Percentiles rank a stretch among this genome's conserved stretches.
phyloP scores from a whole-genome alignment of 2,113 vertebrate species.

The Cacatua alba region DNA sequence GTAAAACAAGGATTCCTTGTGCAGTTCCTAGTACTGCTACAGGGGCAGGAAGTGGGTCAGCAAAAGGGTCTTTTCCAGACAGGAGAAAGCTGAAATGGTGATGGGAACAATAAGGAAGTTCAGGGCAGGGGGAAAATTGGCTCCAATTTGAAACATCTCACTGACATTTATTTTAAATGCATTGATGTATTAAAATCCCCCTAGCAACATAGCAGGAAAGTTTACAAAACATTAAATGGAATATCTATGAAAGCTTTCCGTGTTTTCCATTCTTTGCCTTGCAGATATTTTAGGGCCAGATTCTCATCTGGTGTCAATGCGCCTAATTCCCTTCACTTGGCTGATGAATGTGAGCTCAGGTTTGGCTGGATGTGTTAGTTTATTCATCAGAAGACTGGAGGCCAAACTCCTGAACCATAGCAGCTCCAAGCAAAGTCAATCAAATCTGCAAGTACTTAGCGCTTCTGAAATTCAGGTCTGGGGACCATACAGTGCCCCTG shows the following conservation, averaged over 20 bases:
- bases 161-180: neutral
- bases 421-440: neutral
- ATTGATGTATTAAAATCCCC: neutral
- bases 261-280: neutral
- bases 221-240: conserved; percentile 42
- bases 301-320: neutral
- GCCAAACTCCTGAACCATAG: neutral
- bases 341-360: neutral
- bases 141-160: conserved; percentile 16
- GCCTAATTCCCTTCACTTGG: neutral
- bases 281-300: neutral
- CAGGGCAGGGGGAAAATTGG: neutral
- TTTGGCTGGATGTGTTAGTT: neutral
- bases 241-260: neutral
- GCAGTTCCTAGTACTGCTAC: neutral
- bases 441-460: neutral
- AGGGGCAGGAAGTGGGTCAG: conserved; percentile 36
- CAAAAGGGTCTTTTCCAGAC: conserved; percentile 7
- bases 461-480: neutral
- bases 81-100: neutral
- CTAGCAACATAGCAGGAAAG: conserved; percentile 22
- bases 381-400: neutral
- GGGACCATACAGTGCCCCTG: neutral
- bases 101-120: neutral
- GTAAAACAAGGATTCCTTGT: conserved; percentile 53